Evolutionary conservation across 2,113 vertebrate species (phyloP), one percentile per base, ranked within the genome.

Genomic region (Apeltes quadracus): DNA sequence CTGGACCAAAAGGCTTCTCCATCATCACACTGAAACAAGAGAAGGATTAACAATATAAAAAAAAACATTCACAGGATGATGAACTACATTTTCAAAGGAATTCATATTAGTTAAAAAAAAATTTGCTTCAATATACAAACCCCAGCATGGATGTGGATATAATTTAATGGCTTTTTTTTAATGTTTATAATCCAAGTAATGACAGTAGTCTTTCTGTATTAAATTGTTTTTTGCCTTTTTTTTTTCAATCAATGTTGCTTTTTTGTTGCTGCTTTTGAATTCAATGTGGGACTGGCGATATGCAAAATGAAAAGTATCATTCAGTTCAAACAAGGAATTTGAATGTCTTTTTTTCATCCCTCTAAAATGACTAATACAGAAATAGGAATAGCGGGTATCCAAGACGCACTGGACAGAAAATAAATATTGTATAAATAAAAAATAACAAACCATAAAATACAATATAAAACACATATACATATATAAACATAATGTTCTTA

Each of bases 201-300:
- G 53, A 13, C 57, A 68, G 54, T 79, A 78, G 70, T 80, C 66
- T 81, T 73, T 55, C 64, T 69, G 56, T 44, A 74, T 65, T 32
- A 64, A 4, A 71, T n/a, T n/a, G n/a, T n/a, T n/a, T n/a, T n/a
- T n/a, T n/a, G n/a, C n/a, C n/a, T 29, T 29, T 29, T 29, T 29
- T 29, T 81, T 67, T 71, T 78, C 74, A 55, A 83, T 89, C 89
- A 91, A 91, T 91, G 91, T 87, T 75, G 82, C 88, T 87, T 88
- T 90, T 92, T 89, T 93, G 63, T 71, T 29, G 48, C 79, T 68
- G 78, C 50, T 3, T 67, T n/a, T 75, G 68, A 56, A 79, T 84
- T 73, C 64, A 23, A 59, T 66, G 86, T 89, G 79, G 84, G 87
- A 75, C 61, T 81, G 73, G 70, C 90, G 85, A 70, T 80, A 73